phyloP scores from a whole-genome alignment of 1,140 invertebrate species.

The Tigriopus japonicus region DNA sequence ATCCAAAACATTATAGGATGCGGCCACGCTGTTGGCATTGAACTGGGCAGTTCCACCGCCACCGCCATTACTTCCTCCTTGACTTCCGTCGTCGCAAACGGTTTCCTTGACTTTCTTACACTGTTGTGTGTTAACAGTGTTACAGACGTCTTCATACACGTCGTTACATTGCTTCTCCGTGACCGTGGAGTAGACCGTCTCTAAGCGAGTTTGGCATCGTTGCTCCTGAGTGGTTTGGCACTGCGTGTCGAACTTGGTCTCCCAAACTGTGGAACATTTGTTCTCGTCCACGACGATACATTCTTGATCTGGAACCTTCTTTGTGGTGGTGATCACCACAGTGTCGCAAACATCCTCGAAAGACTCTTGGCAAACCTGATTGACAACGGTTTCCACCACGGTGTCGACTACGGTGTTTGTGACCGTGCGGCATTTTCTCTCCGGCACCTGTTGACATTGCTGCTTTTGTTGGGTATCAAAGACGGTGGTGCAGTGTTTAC shows the following conservation, averaged over 20 bases:
- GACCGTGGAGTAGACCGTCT: not conserved
- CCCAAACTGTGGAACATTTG: slow-evolving; percentile 1
- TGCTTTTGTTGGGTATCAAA: not conserved
- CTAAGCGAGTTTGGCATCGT: not conserved
- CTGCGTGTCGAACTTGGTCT: not conserved
- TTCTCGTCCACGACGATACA: slow-evolving; percentile 3
- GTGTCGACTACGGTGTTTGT: not conserved
- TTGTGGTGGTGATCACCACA: not conserved
- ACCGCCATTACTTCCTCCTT: not conserved
- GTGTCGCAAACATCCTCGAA: slow-evolving; percentile 2
- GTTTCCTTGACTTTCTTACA: slow-evolving; percentile 3
- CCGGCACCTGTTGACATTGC: slow-evolving; percentile 1
- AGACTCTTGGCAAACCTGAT: not conserved
- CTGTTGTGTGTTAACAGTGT: not conserved
- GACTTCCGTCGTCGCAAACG: not conserved
- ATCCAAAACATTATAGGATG: not conserved
- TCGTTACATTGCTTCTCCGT: not conserved
- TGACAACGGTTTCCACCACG: not conserved
- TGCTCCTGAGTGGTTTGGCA: not conserved
- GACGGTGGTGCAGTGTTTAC: not conserved
- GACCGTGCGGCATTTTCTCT: not conserved
- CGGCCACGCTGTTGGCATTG: not conserved
- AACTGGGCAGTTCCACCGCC: not conserved
- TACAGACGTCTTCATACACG: not conserved
- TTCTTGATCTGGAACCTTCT: slow-evolving; percentile 6